Base-by-base conservation (phyloP, 2,888 invertebrate species). In the Epistrophella euchroma region DNA sequence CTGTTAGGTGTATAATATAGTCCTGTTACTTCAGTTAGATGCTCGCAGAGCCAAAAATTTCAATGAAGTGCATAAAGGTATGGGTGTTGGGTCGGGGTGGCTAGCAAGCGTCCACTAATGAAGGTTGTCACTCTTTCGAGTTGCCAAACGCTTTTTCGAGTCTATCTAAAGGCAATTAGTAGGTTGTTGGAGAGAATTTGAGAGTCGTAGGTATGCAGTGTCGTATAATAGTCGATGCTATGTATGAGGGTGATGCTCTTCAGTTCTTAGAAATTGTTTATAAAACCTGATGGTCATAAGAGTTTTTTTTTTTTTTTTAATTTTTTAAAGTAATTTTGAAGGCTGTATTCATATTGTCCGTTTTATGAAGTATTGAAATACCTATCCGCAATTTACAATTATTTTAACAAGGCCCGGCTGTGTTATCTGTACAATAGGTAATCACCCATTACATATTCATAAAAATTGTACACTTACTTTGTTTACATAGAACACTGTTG, bases 161-260 rank as follows among this genome's bases (percentile, higher is more conserved):
- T 76, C 71, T 64, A 71, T 81, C 75, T 64, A 64, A 71, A 40
- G 75, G 47, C 70, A 81, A 76, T 81, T 81, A 81, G 76, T 45
- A 76, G 47, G 55, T 64, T 64, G 62, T 50, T 56, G 43, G 15
- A 22, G 28, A 58, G 35, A 60, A 60, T 73, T 74, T 60, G 52
- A 74, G 47, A 76, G 66, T 68, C 68, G 40, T 58, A n/a, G n/a
- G n/a, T n/a, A n/a, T n/a, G 15, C n/a, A n/a, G 7, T 4, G 50
- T 50, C 5, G 28, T 37, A 22, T 35, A 5, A 5, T 11, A 9
- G 28, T 28, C 47, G 32, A 47, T 52, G 50, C n/a, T 5, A 11
- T 64, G 43, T 5, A 11, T 64, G 43, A 45, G 47, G 50, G 68
- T 37, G 37, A 52, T 68, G 68, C 68, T 15, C 22, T 64, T 25